phyloP scores from a whole-genome alignment of 2,888 invertebrate species.

The Leptarthrus brevirostris region DNA sequence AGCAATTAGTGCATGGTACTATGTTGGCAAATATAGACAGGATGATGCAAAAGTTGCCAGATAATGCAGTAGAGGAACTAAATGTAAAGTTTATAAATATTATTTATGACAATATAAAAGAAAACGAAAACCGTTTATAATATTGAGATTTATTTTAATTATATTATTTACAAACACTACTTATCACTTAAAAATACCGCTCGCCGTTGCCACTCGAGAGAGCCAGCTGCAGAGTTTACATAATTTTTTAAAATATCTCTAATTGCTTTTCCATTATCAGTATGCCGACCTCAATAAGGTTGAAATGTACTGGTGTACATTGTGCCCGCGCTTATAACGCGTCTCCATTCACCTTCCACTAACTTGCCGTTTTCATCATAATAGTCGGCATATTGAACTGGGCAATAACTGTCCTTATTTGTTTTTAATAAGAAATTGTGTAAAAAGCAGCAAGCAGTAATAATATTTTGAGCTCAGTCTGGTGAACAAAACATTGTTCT shows the following conservation, averaged over 20 bases:
- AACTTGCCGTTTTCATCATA: neutral
- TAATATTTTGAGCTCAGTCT: neutral
- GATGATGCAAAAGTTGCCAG: too few species aligned
- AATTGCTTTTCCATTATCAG: neutral
- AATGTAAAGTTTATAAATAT: neutral
- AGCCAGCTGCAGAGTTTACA: neutral
- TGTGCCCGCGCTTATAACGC: neutral
- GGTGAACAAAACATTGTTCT: conserved; percentile 10
- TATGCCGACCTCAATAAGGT: neutral
- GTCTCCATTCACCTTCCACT: neutral
- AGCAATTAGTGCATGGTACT: too few species aligned
- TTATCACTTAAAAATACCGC: neutral
- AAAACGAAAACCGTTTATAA: neutral
- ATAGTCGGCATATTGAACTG: neutral
- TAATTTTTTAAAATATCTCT: neutral
- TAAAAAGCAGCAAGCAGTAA: neutral
- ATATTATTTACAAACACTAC: neutral
- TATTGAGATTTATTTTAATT: too few species aligned
- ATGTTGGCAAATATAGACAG: too few species aligned
- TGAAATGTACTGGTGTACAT: neutral
- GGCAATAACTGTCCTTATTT: neutral
- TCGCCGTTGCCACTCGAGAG: neutral
- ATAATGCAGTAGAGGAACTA: neutral
- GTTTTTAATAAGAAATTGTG: neutral
- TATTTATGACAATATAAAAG: neutral